Evolutionary conservation across 2,888 invertebrate species (phyloP).

Genomic region (Synanthedon vespiformis): DNA sequence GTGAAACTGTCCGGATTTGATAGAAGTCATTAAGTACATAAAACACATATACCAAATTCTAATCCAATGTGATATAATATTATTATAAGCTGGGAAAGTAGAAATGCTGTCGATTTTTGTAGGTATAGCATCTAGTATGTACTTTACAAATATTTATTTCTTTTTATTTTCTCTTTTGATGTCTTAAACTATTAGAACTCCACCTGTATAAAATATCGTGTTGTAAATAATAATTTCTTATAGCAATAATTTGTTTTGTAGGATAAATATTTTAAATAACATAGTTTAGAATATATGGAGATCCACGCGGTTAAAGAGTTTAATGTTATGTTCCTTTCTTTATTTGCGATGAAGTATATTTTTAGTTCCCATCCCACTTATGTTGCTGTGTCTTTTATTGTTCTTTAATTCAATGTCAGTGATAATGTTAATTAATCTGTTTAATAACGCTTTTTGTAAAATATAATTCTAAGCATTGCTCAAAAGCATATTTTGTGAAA

Average conservation of each 20-base stretch:
- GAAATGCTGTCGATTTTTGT: constrained; percentile 25
- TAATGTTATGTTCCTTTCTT: neutral
- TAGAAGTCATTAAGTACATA: neutral
- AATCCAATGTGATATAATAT: constrained; percentile 58
- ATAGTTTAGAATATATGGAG: constrained; percentile 3
- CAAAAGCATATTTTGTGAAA: constrained; percentile 70
- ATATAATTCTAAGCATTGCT: constrained; percentile 65
- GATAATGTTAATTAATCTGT: constrained; percentile 20
- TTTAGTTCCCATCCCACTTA: neutral
- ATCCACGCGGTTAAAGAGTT: neutral
- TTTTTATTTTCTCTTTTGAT: constrained; percentile 41
- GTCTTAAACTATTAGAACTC: constrained; percentile 20
- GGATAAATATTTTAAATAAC: constrained; percentile 13
- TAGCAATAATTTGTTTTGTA: constrained; percentile 53
- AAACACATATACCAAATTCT: constrained; percentile 52
- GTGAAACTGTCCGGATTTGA: constrained; percentile 5
- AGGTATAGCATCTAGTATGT: constrained; percentile 6
- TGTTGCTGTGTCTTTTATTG: neutral
- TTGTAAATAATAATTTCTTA: constrained; percentile 38
- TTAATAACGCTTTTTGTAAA: constrained; percentile 57
- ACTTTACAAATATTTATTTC: constrained; percentile 21
- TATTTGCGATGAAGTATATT: neutral
- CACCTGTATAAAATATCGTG: constrained; percentile 24
- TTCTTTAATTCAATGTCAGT: neutral
- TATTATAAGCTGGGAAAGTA: constrained; percentile 39